Percentiles rank a stretch among this genome's conserved stretches.
Evolutionary conservation across 23 tunicate species (phyloP).

Genomic region (Botrylloides violaceus): DNA sequence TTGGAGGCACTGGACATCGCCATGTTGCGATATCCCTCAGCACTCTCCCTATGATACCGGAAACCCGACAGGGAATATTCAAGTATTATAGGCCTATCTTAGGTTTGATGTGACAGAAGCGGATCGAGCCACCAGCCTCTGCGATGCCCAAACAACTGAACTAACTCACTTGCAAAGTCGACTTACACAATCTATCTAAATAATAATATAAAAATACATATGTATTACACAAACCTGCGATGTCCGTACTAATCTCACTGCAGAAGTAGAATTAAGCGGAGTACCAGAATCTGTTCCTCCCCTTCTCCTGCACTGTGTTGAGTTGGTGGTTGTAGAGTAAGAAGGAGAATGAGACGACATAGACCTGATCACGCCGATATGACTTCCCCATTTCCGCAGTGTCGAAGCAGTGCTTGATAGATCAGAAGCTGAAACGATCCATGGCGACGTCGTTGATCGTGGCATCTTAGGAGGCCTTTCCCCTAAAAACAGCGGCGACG

Average conservation of each 20-base stretch:
- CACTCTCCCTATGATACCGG: no score
- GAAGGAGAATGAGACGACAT: slow-evolving; percentile 22
- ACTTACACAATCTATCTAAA: no score
- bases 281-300: background rate
- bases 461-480: slow-evolving; percentile 16
- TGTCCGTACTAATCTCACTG: slow-evolving; percentile 62
- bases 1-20: no score
- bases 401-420: slow-evolving; percentile 5
- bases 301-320: slow-evolving; percentile 41
- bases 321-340: slow-evolving; percentile 22
- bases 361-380: slow-evolving; percentile 46
- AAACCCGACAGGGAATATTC: no score
- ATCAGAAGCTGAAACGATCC: slow-evolving; percentile 18
- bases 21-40: no score
- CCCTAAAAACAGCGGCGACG: slow-evolving; percentile 11
- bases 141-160: no score
- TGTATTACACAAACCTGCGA: slow-evolving; percentile 30
- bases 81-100: no score
- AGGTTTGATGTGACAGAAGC: no score
- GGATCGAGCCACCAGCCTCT: no score
- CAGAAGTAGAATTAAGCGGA: slow-evolving; percentile 27
- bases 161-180: no score
- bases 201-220: no score
- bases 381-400: slow-evolving; percentile 51
- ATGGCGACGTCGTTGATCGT: slow-evolving; percentile 1